Evolutionary conservation across 2,888 invertebrate genomes (phyloP).

Genomic region (Nemoura dubitans): DNA sequence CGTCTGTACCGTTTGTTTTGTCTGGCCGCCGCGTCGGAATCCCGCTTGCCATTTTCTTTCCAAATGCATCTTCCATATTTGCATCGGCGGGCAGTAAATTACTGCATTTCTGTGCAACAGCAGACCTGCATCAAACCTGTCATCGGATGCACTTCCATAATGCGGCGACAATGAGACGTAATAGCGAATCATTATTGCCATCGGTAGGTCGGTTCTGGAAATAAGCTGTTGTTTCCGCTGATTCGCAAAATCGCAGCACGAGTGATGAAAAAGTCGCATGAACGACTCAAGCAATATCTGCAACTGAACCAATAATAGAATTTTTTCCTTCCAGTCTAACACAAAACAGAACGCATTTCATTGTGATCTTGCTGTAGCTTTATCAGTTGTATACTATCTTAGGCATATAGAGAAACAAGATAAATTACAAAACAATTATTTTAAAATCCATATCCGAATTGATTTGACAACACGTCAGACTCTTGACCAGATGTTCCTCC

Average conservation of each 20-base stretch:
- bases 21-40: constrained; percentile 27
- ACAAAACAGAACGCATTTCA: not conserved
- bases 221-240: not conserved
- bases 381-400: too few relatives aligned
- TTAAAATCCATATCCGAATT: not conserved
- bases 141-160: constrained; percentile 4
- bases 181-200: not conserved
- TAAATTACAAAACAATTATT: not conserved
- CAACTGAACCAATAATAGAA: not conserved
- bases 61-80: constrained; percentile 33
- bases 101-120: constrained; percentile 17
- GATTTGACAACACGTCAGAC: not conserved
- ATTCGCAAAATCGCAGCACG: not conserved
- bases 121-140: constrained; percentile 12
- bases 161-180: not conserved
- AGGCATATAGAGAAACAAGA: too few relatives aligned
- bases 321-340: not conserved
- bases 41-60: constrained; percentile 8
- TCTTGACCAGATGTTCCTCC: not conserved
- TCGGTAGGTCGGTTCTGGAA: not conserved
- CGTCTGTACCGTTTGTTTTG: constrained; percentile 31
- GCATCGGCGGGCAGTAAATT: constrained; percentile 32
- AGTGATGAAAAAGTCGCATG: not conserved
- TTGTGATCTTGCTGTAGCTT: too few relatives aligned
- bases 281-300: not conserved